These are phyloP conservation scores for Denticeps clupeoides DNA, from an alignment of 2,797 vertebrate species.

Conservation along the genomic window DNA sequence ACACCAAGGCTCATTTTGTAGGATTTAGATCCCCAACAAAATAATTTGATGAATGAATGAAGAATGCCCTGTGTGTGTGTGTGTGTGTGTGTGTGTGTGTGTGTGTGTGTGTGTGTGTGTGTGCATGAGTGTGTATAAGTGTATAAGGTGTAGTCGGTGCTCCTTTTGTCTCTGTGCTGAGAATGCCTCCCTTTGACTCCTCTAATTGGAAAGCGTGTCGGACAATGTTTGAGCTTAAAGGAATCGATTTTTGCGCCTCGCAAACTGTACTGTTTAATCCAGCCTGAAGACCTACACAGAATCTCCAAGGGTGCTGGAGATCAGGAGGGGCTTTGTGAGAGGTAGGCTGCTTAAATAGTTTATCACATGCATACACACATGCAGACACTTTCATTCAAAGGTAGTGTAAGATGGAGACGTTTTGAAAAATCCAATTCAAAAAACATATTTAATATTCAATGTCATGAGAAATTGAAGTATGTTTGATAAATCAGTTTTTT, in stretches of 20 bases:
- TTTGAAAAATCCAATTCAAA: no score
- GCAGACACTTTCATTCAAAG: no score
- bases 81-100: neutral
- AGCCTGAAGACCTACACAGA: slow-evolving; percentile 48
- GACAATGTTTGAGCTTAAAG: slow-evolving; percentile 55
- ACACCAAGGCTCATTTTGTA: no score
- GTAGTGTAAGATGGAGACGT: no score
- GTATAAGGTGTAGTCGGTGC: slow-evolving; percentile 8
- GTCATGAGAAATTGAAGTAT: no score
- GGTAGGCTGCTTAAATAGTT: no score
- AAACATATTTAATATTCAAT: no score
- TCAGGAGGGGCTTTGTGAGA: neutral
- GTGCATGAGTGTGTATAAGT: neutral
- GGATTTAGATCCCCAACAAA: no score
- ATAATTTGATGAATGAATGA: no score
- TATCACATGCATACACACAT: no score
- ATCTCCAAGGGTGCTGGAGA: slow-evolving; percentile 38
- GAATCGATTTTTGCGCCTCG: slow-evolving; percentile 52
- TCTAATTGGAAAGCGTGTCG: slow-evolving; percentile 55
- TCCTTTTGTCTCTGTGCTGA: slow-evolving; percentile 21
- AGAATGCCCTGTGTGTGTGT: no score
- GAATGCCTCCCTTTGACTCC: slow-evolving; percentile 52
- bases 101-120: neutral
- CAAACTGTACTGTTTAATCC: slow-evolving; percentile 56
- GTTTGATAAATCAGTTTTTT: no score